Evolutionary conservation across 2,113 vertebrate species (phyloP).

Genomic region (Pedetes capensis): DNA sequence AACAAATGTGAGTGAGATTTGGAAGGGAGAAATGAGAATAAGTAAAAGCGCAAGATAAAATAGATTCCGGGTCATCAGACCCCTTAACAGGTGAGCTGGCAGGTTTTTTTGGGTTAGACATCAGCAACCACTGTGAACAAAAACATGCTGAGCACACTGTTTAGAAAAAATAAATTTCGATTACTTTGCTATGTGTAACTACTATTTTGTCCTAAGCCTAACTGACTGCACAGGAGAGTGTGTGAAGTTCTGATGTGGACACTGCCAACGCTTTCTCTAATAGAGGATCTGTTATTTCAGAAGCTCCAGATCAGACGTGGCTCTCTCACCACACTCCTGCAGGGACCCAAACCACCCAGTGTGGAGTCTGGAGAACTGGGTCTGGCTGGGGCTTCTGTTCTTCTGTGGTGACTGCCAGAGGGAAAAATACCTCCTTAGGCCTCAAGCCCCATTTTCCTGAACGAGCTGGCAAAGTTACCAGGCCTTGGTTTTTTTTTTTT

Average conservation of each 20-base stretch:
- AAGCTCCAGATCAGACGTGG: slow-evolving; percentile 57
- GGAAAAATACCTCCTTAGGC: slow-evolving; percentile 53
- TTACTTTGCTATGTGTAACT: not conserved
- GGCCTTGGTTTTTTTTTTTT: slow-evolving; percentile 48
- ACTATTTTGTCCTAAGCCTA: not conserved
- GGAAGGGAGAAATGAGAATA: not conserved
- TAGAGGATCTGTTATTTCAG: slow-evolving; percentile 64
- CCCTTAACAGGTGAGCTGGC: not conserved
- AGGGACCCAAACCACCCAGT: slow-evolving; percentile 25
- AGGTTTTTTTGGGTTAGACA: not conserved
- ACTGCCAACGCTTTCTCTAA: slow-evolving; percentile 46
- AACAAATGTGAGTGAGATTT: not conserved
- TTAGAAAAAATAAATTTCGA: slow-evolving; percentile 3
- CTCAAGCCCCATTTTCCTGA: slow-evolving; percentile 34
- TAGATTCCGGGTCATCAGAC: not conserved
- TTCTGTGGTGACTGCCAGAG: slow-evolving; percentile 55
- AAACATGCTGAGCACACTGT: not conserved
- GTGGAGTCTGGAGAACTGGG: slow-evolving; percentile 55
- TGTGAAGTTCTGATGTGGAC: not conserved
- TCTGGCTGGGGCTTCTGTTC: slow-evolving; percentile 63
- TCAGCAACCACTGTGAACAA: not conserved
- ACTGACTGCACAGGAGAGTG: not conserved
- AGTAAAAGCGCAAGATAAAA: not conserved
- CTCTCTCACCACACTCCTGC: slow-evolving; percentile 25
- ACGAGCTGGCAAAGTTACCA: slow-evolving; percentile 53